Conservation (phyloP, 2,113 vertebrate genomes). For the Chaetodon auriga region DNA sequence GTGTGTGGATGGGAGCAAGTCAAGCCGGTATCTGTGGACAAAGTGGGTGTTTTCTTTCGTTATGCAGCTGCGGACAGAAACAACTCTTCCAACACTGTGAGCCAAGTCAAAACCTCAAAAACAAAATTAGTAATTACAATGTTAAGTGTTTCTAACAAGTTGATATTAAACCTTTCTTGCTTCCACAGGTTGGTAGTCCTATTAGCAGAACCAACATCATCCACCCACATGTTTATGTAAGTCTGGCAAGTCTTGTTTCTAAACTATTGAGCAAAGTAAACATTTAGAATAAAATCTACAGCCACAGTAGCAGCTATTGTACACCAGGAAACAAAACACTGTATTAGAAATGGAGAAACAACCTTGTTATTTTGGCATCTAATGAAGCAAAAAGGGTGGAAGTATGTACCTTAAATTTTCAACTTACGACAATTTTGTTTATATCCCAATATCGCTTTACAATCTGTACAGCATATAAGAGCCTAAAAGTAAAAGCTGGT, state of each 20-base stretch:
- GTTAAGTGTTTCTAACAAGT: neutral
- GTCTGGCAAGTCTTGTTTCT: conserved; percentile 67
- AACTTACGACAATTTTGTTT: too few relatives aligned
- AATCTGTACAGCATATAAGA: too few relatives aligned
- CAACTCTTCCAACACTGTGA: conserved; percentile 92
- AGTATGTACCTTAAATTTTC: too few relatives aligned
- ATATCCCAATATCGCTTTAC: too few relatives aligned
- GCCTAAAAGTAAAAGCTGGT: too few relatives aligned
- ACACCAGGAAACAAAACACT: neutral
- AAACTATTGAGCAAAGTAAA: neutral
- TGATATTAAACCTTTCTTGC: neutral
- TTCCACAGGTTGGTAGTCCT: conserved; percentile 94
- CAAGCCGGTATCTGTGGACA: conserved; percentile 97
- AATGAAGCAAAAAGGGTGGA: too few relatives aligned
- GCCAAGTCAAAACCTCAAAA: conserved; percentile 47
- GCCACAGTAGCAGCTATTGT: neutral
- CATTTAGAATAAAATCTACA: neutral
- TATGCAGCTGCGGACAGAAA: conserved; percentile 96
- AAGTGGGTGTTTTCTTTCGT: conserved; percentile 97
- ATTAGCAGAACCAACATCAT: conserved; percentile 97
- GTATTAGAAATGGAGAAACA: neutral
- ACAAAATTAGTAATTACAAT: neutral
- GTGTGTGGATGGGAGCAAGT: conserved; percentile 98
- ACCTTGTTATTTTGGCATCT: too few relatives aligned
- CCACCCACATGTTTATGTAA: conserved; percentile 98